A percentile compares a stretch with the other conserved stretches of the same genome.
phyloP scores from a whole-genome alignment of 2,113 vertebrate species.

The Burhinus bistriatus region DNA sequence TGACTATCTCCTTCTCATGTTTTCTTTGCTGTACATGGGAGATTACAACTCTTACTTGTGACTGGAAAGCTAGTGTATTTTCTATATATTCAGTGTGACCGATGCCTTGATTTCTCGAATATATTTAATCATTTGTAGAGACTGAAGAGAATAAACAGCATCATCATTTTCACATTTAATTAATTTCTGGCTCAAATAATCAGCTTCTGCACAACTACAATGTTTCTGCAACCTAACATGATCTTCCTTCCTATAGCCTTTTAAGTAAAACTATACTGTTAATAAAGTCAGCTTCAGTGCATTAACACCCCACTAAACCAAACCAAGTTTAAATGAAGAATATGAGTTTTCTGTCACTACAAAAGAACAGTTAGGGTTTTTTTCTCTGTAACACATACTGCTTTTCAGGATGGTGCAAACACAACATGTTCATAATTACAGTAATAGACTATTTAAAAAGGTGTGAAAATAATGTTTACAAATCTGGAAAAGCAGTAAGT shows the following conservation, averaged over 20 bases:
- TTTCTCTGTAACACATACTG: background rate
- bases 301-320: background rate
- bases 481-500: background rate
- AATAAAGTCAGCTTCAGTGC: background rate
- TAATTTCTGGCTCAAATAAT: background rate
- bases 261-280: background rate
- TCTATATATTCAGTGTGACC: background rate
- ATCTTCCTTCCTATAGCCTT: background rate
- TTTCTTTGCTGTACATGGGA: background rate
- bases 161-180: background rate
- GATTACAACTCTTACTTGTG: background rate
- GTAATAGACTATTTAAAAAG: background rate
- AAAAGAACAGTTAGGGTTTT: background rate
- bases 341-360: background rate
- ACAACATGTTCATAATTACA: slow-evolving; percentile 5
- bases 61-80: background rate
- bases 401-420: background rate
- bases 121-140: background rate
- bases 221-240: background rate
- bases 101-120: background rate
- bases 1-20: background rate
- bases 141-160: background rate
- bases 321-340: background rate
- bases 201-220: background rate
- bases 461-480: slow-evolving; percentile 14